Percentiles rank a stretch among this genome's conserved stretches.
Conservation (phyloP, 1,140 invertebrate species). For the Drosophila seguyi region DNA sequence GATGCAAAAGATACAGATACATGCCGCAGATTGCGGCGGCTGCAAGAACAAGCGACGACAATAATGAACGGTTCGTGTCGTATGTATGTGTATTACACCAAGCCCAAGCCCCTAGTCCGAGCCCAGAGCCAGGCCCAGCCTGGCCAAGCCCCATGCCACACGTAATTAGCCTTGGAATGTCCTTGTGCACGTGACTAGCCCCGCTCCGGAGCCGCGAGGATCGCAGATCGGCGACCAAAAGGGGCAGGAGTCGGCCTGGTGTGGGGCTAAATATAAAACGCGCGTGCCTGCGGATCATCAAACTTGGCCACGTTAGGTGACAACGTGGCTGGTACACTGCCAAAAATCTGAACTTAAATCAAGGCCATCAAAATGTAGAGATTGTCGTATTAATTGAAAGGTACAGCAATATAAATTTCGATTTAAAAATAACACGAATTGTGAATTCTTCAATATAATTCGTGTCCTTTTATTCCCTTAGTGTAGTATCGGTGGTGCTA, state of each 20-base stretch:
- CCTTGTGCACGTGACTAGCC: constrained; percentile 80
- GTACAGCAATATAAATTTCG: background rate
- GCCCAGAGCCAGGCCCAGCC: constrained; percentile 9
- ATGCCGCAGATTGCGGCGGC: constrained; percentile 66
- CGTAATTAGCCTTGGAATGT: constrained; percentile 84
- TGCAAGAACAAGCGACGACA: constrained; percentile 48
- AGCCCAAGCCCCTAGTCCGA: constrained; percentile 42
- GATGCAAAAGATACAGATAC: constrained; percentile 76
- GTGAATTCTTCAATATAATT: background rate
- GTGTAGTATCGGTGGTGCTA: constrained; percentile 29
- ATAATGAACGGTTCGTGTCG: constrained; percentile 77
- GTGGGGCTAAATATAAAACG: constrained; percentile 78
- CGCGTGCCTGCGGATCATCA: constrained; percentile 77
- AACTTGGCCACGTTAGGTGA: constrained; percentile 68
- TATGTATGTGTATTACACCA: constrained; percentile 54
- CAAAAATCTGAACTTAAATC: background rate
- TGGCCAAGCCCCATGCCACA: constrained; percentile 59
- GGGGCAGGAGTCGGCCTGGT: constrained; percentile 32
- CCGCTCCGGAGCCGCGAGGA: constrained; percentile 35
- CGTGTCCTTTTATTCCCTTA: background rate
- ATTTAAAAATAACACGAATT: background rate
- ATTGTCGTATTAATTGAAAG: background rate
- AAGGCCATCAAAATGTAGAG: background rate
- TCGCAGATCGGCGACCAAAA: background rate
- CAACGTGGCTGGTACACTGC: constrained; percentile 22